These are phyloP conservation scores for Sphenodon punctatus DNA, from an alignment of 2,797 vertebrate species.

Conservation along the genomic window DNA sequence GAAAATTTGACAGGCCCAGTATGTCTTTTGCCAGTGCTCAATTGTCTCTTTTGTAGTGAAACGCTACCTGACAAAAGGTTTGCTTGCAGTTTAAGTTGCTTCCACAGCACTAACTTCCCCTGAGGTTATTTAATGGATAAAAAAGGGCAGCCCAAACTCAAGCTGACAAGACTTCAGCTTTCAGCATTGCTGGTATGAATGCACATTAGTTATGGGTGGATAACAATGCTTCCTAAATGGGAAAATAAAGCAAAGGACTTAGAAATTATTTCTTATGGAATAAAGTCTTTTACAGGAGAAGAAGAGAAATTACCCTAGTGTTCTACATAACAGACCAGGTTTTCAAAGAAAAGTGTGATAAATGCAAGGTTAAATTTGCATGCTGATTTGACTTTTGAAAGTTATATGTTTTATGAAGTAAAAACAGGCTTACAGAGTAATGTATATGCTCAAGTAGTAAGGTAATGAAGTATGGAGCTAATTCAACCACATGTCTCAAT, in stretches of 20 bases:
- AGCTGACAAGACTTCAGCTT: slow-evolving; percentile 4
- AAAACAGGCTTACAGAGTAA: too few species aligned
- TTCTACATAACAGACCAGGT: neutral
- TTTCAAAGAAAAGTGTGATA: neutral
- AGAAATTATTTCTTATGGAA: slow-evolving; percentile 14
- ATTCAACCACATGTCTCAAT: too few species aligned
- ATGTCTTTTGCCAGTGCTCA: neutral
- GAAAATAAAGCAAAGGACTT: neutral
- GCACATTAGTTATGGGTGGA: neutral
- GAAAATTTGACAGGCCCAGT: neutral
- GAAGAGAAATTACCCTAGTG: neutral
- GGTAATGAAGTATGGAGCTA: too few species aligned
- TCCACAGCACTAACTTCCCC: neutral
- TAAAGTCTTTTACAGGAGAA: neutral
- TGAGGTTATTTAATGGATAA: slow-evolving; percentile 29
- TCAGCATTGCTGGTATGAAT: neutral
- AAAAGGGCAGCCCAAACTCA: slow-evolving; percentile 31
- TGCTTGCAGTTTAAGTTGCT: slow-evolving; percentile 9
- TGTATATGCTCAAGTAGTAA: too few species aligned
- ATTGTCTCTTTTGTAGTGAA: neutral
- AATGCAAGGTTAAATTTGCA: neutral
- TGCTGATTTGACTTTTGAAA: neutral
- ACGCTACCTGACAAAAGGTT: slow-evolving; percentile 6
- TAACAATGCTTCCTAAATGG: slow-evolving; percentile 16
- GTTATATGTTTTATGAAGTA: neutral